Conservation (phyloP, 2,113 vertebrate genomes). For the Aythya baeri region DNA sequence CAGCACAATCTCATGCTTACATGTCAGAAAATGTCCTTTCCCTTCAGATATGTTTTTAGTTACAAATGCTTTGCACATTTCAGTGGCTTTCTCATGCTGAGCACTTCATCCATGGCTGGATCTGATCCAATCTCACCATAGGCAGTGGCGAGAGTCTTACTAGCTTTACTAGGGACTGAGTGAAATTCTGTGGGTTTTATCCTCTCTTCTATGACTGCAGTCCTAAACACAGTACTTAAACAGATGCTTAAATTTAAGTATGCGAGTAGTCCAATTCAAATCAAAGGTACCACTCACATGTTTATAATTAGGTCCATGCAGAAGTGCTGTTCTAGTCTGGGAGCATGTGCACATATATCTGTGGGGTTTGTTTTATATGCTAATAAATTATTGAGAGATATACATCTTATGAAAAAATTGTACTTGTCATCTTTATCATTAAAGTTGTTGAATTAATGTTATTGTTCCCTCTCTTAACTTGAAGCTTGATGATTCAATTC, state of each 20-base stretch:
- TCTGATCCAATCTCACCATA: not conserved
- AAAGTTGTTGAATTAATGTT: not conserved
- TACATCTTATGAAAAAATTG: not conserved
- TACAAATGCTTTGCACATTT: not conserved
- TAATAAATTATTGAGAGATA: not conserved
- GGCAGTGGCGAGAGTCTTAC: not conserved
- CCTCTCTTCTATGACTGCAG: not conserved
- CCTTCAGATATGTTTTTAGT: not conserved
- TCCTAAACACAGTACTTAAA: not conserved
- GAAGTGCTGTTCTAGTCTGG: not conserved
- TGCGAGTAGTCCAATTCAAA: not conserved
- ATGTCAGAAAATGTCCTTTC: not conserved
- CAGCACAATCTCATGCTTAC: not conserved
- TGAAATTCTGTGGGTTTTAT: not conserved
- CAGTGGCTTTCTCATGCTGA: not conserved
- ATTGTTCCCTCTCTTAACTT: not conserved
- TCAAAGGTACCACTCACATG: not conserved
- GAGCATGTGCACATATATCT: not conserved
- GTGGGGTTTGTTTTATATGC: not conserved
- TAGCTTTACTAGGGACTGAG: not conserved
- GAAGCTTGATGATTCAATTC: not conserved
- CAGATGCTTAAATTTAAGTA: not conserved
- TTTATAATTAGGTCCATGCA: not conserved
- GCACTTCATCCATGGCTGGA: not conserved
- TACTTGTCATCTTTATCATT: rapidly evolving